Evolutionary conservation across 2,113 vertebrate genomes (phyloP).

Genomic region (Halcyon senegalensis): DNA sequence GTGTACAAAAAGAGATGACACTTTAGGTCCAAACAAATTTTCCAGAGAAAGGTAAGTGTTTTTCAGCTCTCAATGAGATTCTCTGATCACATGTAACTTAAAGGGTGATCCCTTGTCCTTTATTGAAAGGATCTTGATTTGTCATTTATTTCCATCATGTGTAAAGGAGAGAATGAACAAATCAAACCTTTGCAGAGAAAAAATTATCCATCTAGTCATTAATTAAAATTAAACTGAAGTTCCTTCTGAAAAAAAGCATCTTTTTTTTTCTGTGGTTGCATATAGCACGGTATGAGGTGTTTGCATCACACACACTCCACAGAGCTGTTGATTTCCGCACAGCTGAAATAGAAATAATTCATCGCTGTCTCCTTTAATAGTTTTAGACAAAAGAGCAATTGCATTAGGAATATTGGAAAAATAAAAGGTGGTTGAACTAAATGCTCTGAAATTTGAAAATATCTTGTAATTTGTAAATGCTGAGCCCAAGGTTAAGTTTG

Average conservation of each 20-base stretch:
- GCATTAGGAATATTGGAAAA: background rate
- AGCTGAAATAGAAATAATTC: background rate
- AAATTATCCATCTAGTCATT: background rate
- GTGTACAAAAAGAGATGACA: background rate
- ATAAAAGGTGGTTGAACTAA: background rate
- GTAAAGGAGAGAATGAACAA: background rate
- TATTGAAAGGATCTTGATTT: background rate
- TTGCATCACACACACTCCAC: background rate
- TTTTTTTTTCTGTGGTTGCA: background rate
- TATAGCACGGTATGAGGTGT: too few relatives aligned
- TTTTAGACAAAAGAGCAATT: background rate
- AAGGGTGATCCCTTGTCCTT: background rate
- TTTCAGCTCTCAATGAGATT: background rate
- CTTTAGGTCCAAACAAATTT: background rate
- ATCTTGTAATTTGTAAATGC: background rate
- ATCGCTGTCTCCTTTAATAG: background rate
- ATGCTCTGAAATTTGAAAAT: background rate
- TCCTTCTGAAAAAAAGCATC: accelerated
- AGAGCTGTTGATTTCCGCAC: background rate
- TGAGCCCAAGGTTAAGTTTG: background rate
- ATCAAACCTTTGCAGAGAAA: background rate
- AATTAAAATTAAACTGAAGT: background rate
- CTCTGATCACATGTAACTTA: background rate
- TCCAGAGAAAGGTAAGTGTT: accelerated
- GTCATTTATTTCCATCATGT: background rate